Conservation (phyloP, 2,797 vertebrate genomes). For the Gastrophryne carolinensis region DNA sequence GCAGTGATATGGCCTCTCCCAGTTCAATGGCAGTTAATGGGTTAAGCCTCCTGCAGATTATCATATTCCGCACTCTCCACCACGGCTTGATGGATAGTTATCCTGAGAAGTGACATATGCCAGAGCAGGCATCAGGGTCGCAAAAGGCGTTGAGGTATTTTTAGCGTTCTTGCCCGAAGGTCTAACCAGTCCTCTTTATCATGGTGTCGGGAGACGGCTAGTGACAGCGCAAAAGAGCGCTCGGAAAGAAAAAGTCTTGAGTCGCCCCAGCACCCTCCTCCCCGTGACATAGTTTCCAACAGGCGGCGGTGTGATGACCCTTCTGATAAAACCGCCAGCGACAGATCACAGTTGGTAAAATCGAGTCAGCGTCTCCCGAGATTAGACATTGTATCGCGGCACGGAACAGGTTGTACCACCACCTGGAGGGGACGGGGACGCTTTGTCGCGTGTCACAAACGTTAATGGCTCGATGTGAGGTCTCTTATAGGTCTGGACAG, state of each 20-base stretch:
- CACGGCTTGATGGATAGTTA: background rate
- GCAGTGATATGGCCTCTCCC: no score
- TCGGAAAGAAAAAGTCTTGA: background rate
- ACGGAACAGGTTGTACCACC: background rate
- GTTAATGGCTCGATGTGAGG: background rate
- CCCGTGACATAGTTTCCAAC: background rate
- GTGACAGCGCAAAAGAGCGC: background rate
- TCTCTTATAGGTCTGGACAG: background rate
- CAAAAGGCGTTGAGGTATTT: background rate
- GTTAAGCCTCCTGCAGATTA: background rate
- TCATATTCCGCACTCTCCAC: background rate
- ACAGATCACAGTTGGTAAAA: background rate
- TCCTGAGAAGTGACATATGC: background rate
- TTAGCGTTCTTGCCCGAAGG: conserved; percentile 5
- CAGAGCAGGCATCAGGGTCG: background rate
- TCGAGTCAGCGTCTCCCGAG: background rate
- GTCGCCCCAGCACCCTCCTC: background rate
- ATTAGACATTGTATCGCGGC: background rate
- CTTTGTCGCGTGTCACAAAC: background rate
- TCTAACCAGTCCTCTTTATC: background rate
- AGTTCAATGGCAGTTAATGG: background rate
- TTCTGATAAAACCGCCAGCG: background rate
- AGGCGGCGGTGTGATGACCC: background rate
- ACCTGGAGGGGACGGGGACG: background rate
- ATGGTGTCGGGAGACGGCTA: background rate